phyloP scores from a whole-genome alignment of 2,797 vertebrate species.

The Melanitta fusca region DNA sequence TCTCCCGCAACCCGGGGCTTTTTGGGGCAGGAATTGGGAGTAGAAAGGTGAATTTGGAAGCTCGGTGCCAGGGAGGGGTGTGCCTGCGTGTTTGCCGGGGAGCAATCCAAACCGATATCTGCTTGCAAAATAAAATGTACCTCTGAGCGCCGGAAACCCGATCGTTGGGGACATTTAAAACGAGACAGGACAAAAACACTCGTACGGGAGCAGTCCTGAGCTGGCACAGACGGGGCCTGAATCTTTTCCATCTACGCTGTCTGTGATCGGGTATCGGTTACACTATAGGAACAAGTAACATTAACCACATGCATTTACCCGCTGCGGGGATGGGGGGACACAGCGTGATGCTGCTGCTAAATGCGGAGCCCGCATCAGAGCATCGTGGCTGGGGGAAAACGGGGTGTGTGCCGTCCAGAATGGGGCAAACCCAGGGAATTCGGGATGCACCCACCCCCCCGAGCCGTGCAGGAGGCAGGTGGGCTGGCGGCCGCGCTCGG shows the following conservation, averaged over 20 bases:
- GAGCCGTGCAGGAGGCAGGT: neutral
- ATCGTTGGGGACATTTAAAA: constrained; percentile 47
- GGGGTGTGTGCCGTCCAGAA: neutral
- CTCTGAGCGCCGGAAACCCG: neutral
- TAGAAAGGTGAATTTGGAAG: neutral
- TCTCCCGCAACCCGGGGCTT: neutral
- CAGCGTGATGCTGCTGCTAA: neutral
- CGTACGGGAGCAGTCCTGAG: constrained; percentile 21
- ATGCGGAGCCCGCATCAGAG: neutral
- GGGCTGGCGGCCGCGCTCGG: no score
- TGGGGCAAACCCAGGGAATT: no score
- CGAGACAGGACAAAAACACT: constrained; percentile 19
- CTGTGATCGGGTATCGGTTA: constrained; percentile 43
- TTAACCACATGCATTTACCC: constrained; percentile 11
- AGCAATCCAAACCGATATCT: accelerated
- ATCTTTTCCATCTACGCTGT: constrained; percentile 33
- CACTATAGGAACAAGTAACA: constrained; percentile 49
- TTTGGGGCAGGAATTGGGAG: neutral
- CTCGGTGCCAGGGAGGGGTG: neutral
- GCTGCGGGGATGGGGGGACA: neutral
- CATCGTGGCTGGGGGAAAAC: neutral
- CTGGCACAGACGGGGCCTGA: constrained; percentile 22
- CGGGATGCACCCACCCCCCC: no score
- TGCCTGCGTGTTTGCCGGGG: neutral
- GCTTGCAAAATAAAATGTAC: neutral